A percentile compares a stretch with the other conserved stretches of the same genome.
Conservation (phyloP, 2,797 vertebrate species). For the Bovichtus diacanthus region DNA sequence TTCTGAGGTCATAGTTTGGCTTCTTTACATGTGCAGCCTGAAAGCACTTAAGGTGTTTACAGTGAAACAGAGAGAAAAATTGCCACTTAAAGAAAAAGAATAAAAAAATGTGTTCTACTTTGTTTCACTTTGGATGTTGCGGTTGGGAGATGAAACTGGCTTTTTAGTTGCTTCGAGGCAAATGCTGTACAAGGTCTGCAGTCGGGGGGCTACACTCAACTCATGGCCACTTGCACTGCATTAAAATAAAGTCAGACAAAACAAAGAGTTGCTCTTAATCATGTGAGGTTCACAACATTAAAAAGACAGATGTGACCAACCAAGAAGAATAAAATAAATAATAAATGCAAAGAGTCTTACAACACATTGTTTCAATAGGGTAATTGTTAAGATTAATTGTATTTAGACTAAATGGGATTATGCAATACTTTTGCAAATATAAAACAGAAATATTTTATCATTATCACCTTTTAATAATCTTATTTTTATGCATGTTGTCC, state of each 20-base stretch:
- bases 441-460: neutral
- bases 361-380: neutral
- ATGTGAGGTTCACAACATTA: neutral
- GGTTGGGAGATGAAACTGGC: slow-evolving; percentile 51
- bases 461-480: too few species aligned
- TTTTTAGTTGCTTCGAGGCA: slow-evolving; percentile 50
- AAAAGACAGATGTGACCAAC: neutral
- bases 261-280: neutral
- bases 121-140: slow-evolving; percentile 28
- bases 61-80: slow-evolving; percentile 44
- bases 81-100: slow-evolving; percentile 33
- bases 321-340: neutral
- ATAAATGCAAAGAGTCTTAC: neutral
- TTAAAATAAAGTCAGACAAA: slow-evolving; percentile 20
- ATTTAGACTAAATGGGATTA: neutral
- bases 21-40: slow-evolving; percentile 37
- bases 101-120: slow-evolving; percentile 25
- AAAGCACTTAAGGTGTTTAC: slow-evolving; percentile 46
- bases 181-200: slow-evolving; percentile 29
- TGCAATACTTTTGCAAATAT: neutral
- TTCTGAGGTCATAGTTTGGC: slow-evolving; percentile 31
- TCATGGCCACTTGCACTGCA: neutral
- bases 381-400: neutral
- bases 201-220: slow-evolving; percentile 8
- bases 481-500: neutral